Percentiles rank a stretch among this genome's conserved stretches.
These are phyloP conservation scores for Acomys russatus DNA, from an alignment of 2,797 vertebrate genomes.

Conservation along the genomic window DNA sequence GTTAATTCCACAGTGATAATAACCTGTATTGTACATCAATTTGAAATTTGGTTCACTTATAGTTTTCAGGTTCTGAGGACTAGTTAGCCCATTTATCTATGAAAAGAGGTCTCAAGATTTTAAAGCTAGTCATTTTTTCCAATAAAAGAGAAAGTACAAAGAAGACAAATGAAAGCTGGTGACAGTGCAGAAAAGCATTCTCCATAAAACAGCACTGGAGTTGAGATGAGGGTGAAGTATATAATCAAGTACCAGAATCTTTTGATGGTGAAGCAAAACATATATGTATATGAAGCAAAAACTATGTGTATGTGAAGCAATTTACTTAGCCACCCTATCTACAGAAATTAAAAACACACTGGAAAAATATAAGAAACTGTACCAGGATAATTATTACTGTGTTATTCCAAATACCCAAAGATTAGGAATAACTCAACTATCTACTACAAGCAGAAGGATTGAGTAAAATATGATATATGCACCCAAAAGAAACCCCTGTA, in stretches of 20 bases:
- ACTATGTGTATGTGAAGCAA: neutral
- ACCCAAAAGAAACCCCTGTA: neutral
- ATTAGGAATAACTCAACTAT: conserved; percentile 50
- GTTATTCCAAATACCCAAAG: neutral
- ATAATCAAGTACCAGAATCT: conserved; percentile 5
- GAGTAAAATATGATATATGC: conserved; percentile 40
- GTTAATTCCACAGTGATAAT: conserved; percentile 35
- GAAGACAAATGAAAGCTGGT: neutral
- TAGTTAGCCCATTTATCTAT: neutral
- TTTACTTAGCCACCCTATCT: neutral
- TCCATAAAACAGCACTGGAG: conserved; percentile 7
- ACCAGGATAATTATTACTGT: neutral
- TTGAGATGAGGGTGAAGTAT: conserved; percentile 13
- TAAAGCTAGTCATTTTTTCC: neutral
- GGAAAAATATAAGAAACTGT: neutral
- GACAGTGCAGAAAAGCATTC: conserved; percentile 47
- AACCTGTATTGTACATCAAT: conserved; percentile 39
- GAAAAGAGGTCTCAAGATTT: conserved; percentile 8
- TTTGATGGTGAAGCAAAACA: conserved; percentile 24
- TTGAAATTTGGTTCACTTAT: neutral
- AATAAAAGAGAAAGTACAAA: conserved; percentile 31
- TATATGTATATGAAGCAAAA: neutral
- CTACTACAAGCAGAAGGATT: neutral
- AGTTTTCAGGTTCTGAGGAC: conserved; percentile 3
- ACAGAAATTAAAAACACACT: neutral